Evolutionary conservation across 2,888 invertebrate species (phyloP).

Genomic region (Pomacea canaliculata): DNA sequence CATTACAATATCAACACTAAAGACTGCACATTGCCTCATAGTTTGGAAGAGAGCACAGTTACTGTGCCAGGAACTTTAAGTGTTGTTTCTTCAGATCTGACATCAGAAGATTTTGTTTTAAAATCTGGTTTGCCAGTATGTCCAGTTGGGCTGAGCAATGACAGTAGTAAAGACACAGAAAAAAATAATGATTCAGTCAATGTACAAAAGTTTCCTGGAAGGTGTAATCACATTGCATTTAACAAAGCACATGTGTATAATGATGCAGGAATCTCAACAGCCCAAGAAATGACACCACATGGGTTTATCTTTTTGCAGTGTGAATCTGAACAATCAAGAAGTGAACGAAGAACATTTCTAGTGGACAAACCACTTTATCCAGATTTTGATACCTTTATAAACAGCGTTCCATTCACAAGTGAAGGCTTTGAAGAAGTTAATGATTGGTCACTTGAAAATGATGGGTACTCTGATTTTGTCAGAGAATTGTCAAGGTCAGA

Average conservation of each 20-base stretch:
- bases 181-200: too few relatives aligned
- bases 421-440: slow-evolving; percentile 8
- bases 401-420: slow-evolving; percentile 10
- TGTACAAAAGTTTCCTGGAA: too few relatives aligned
- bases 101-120: too few relatives aligned
- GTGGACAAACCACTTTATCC: slow-evolving; percentile 16
- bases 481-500: slow-evolving; percentile 4
- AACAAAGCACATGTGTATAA: background rate
- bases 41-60: too few relatives aligned
- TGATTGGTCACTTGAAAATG: background rate
- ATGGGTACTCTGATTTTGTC: slow-evolving; percentile 12
- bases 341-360: slow-evolving; percentile 19
- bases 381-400: slow-evolving; percentile 20
- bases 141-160: too few relatives aligned
- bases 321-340: slow-evolving; percentile 24
- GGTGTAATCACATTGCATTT: too few relatives aligned
- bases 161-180: too few relatives aligned
- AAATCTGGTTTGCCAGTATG: too few relatives aligned
- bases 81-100: too few relatives aligned
- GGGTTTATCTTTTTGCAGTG: slow-evolving; percentile 27
- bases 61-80: too few relatives aligned
- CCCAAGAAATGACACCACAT: slow-evolving; percentile 23
- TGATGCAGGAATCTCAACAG: slow-evolving; percentile 27
- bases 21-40: too few relatives aligned
- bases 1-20: too few relatives aligned